Conservation (phyloP, 2,797 vertebrate genomes). For the Arrhamphus sclerolepis region DNA sequence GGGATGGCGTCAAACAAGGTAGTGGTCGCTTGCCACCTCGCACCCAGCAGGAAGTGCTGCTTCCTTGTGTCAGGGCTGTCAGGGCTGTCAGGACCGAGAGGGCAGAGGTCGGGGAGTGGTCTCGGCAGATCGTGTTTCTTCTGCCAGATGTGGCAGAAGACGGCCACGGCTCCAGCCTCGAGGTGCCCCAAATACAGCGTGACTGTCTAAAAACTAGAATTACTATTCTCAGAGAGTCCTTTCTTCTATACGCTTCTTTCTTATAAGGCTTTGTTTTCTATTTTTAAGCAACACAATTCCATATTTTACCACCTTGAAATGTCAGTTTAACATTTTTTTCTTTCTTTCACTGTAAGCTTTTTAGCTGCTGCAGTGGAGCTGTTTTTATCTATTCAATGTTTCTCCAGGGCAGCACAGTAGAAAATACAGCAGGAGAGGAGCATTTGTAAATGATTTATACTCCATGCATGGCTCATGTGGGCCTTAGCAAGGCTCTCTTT, state of each 20-base stretch:
- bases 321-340: constrained; percentile 10
- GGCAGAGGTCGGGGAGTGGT: constrained; percentile 61
- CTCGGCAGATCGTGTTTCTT: constrained; percentile 61
- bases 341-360: background rate
- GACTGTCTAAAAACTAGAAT: constrained; percentile 45
- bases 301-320: constrained; percentile 11
- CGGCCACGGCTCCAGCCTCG: constrained; percentile 50
- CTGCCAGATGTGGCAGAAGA: constrained; percentile 69
- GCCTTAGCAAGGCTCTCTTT: constrained; percentile 37
- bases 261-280: constrained; percentile 32
- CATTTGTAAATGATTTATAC: constrained; percentile 17
- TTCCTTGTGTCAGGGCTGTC: constrained; percentile 56
- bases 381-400: constrained; percentile 10
- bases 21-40: constrained; percentile 38
- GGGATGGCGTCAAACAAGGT: constrained; percentile 65
- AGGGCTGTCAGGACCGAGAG: constrained; percentile 54
- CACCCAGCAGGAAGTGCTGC: constrained; percentile 69
- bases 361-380: constrained; percentile 1
- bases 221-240: constrained; percentile 46
- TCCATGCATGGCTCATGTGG: constrained; percentile 24
- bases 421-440: constrained; percentile 2
- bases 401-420: constrained; percentile 7
- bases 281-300: constrained; percentile 42
- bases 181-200: constrained; percentile 56
- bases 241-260: constrained; percentile 30